A percentile compares a stretch with the other conserved stretches of the same genome.
These are phyloP conservation scores for Watersipora subatra DNA, from an alignment of 1,140 invertebrate species.

Conservation along the genomic window DNA sequence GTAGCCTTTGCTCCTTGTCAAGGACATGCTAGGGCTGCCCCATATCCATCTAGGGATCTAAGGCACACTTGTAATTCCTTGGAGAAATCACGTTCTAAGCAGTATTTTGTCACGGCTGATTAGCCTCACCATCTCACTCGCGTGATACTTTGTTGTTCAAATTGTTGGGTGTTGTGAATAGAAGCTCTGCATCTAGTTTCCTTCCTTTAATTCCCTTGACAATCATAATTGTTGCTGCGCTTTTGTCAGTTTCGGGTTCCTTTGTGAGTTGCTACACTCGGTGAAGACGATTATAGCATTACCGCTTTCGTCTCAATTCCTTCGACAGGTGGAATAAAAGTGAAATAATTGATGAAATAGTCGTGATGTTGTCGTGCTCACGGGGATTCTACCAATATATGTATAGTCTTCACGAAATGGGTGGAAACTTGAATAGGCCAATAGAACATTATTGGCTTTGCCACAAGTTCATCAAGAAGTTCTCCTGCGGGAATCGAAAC, in stretches of 20 bases:
- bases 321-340: neutral
- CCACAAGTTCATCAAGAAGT: neutral
- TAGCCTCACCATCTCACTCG: too few species aligned
- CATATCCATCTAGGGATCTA: too few species aligned
- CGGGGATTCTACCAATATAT: neutral
- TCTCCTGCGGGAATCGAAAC: neutral
- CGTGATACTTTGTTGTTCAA: neutral
- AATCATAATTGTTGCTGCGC: neutral
- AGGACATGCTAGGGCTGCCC: too few species aligned
- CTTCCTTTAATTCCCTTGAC: neutral
- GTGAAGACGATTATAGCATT: neutral
- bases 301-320: neutral
- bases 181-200: neutral
- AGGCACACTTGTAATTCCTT: too few species aligned
- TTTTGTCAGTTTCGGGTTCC: neutral
- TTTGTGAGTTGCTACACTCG: neutral
- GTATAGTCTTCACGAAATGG: neutral
- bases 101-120: too few species aligned
- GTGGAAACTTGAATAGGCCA: neutral
- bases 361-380: neutral
- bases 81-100: too few species aligned
- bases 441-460: neutral
- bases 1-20: too few species aligned
- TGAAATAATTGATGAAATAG: neutral
- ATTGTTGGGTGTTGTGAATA: neutral